A percentile compares a stretch with the other conserved stretches of the same genome.
These are phyloP conservation scores for Sympetrum striolatum DNA, from an alignment of 2,888 invertebrate genomes.

Conservation along the genomic window DNA sequence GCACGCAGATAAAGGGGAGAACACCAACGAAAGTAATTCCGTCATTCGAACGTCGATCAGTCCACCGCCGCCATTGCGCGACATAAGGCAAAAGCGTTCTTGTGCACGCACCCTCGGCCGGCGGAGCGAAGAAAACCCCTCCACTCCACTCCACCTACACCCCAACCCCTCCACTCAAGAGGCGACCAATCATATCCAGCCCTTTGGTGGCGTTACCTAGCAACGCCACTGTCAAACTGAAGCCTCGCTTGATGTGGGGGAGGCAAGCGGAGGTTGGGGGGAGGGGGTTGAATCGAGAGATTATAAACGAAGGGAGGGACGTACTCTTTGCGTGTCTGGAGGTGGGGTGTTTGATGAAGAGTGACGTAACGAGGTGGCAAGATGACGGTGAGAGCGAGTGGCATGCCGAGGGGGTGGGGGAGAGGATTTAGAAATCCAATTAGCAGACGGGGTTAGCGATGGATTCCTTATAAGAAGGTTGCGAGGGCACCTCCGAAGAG, in stretches of 20 bases:
- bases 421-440: conserved; percentile 11
- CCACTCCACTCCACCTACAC: not conserved
- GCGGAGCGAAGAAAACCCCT: conserved; percentile 19
- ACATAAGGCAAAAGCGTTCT: conserved; percentile 17
- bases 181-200: conserved; percentile 39
- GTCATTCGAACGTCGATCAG: too few relatives aligned
- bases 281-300: not conserved
- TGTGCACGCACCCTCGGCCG: conserved; percentile 22
- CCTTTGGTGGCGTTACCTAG: conserved; percentile 38
- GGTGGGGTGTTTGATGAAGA: conserved; percentile 24
- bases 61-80: conserved; percentile 27
- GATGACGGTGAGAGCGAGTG: not conserved
- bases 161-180: not conserved
- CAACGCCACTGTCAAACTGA: conserved; percentile 43
- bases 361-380: conserved; percentile 37
- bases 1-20: too few relatives aligned
- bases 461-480: not conserved
- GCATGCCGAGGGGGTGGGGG: not conserved
- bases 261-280: not conserved
- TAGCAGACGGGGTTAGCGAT: not conserved
- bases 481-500: not conserved
- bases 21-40: too few relatives aligned
- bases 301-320: not conserved
- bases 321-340: not conserved
- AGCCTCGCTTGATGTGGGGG: not conserved